Conservation (phyloP, 2,797 vertebrate genomes). For the Thaleichthys pacificus region DNA sequence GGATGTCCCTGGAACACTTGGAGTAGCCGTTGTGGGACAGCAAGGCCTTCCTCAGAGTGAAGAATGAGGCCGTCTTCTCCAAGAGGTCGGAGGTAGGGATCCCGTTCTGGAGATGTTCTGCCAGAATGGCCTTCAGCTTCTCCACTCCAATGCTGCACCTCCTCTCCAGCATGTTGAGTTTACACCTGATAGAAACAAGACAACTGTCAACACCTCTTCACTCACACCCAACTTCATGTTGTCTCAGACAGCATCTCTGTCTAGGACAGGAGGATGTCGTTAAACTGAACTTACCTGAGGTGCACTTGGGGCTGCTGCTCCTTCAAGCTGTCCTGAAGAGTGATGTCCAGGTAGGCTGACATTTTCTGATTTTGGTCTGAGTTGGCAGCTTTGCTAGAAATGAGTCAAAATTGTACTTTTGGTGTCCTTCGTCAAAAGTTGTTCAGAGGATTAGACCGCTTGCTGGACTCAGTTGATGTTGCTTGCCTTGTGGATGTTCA, state of each 20-base stretch:
- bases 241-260: background rate
- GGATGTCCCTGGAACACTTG: conserved; percentile 68
- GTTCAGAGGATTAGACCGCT: background rate
- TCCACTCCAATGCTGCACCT: conserved; percentile 71
- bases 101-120: conserved; percentile 67
- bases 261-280: background rate
- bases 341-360: conserved; percentile 67
- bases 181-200: conserved; percentile 61
- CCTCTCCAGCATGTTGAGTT: conserved; percentile 71
- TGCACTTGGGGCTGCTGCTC: conserved; percentile 49
- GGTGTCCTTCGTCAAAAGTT: background rate
- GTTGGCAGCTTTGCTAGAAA: conserved; percentile 2
- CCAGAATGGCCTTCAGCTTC: conserved; percentile 69
- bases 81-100: conserved; percentile 64
- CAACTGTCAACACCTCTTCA: background rate
- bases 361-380: conserved; percentile 39
- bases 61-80: conserved; percentile 70
- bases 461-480: conserved; percentile 1
- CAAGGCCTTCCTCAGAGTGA: conserved; percentile 66
- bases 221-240: background rate
- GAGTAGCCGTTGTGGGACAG: conserved; percentile 72
- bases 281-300: conserved; percentile 55
- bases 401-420: background rate
- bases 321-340: conserved; percentile 68
- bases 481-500: conserved; percentile 18